Base-by-base conservation (phyloP, 1,140 invertebrate species). In the Tetranychus urticae region DNA sequence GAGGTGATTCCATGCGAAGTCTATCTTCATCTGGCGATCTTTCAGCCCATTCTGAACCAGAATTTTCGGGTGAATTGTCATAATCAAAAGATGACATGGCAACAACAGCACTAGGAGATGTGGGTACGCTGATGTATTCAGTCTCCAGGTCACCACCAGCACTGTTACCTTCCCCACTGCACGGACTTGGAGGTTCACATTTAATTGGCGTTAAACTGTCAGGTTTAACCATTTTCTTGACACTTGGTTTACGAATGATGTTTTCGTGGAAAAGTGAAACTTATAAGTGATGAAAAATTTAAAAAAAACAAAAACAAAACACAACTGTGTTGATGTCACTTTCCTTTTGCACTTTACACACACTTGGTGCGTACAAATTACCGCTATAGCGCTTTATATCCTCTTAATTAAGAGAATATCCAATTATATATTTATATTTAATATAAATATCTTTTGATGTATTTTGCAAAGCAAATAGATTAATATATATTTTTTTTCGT, bases 81-180 rank as follows among this genome's bases (percentile, higher is more conserved):
- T 64, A 64, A 46, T 64, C 63, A 34, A 62, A 42, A 34, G 62
- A 63, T n/a, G 58, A 59, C 63, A 64, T 64, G 55, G 46, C 63
- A 36, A 64, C 63, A 2, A 64, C 56, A 13, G 63, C 63, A 55
- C 59, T 61, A 6, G 63, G 63, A 8, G 63, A 64, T 42, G 63
- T 64, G 7, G 63, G 63, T n/a, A 64, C 63, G 45, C 59, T 61
- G 54, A 64, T 64, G 45, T 63, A 64, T 37, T 64, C 63, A n/a
- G 63, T 60, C 42, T 64, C 63, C 2, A 59, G 60, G 13, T 62
- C 63, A 39, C 33, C 34, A 10, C 50, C 60, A 23, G 6, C 34
- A 50, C 55, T 58, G 42, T 64, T 64, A n/a, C 55, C 55, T 7
- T 64, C 63, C 13, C 54, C 63, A 56, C 59, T 61, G 13, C 54